Evolutionary conservation across 2,797 vertebrate genomes (phyloP).

Genomic region (Hipposideros larvatus): DNA sequence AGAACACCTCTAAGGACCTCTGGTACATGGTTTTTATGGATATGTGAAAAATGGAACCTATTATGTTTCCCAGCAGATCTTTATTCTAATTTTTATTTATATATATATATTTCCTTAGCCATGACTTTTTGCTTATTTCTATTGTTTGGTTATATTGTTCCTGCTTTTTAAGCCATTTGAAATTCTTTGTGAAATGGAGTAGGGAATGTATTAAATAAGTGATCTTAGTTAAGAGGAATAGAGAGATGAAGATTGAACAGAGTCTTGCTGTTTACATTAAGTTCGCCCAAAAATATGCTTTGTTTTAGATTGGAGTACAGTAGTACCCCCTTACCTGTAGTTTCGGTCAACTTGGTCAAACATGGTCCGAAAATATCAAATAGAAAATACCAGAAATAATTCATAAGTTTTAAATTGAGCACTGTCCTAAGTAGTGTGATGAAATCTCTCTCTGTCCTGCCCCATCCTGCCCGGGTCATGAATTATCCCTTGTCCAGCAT

Average conservation of each 20-base stretch:
- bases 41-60: neutral
- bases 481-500: neutral
- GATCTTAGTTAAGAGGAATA: neutral
- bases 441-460: neutral
- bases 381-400: neutral
- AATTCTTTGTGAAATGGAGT: conserved; percentile 48
- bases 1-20: neutral
- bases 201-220: neutral
- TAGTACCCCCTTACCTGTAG: neutral
- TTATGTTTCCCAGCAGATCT: neutral
- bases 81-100: neutral
- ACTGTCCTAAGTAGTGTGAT: neutral
- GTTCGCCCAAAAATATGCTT: neutral
- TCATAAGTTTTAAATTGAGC: neutral
- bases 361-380: neutral
- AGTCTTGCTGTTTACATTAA: conserved; percentile 17
- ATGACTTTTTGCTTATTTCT: neutral
- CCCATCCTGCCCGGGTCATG: neutral
- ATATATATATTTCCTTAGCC: neutral
- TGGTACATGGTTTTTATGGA: neutral
- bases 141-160: neutral
- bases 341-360: neutral
- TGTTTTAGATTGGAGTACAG: neutral
- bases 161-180: conserved; percentile 51
- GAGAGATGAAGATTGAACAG: neutral